phyloP scores from a whole-genome alignment of 2,113 vertebrate species.

The Gadus chalcogrammus region DNA sequence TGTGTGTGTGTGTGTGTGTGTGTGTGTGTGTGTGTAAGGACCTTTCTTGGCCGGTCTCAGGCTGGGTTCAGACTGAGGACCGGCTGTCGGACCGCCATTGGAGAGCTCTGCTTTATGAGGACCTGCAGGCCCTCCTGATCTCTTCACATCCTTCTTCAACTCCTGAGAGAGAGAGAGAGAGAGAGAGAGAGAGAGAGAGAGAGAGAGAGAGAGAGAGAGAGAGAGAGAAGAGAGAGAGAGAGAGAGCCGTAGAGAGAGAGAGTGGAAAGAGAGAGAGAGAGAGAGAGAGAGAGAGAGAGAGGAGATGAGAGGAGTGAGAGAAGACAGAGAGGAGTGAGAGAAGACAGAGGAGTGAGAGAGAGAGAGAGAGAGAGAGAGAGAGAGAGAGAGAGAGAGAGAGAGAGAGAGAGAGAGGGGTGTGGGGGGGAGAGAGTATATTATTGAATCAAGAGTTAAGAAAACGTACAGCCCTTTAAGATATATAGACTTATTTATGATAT shows the following conservation, averaged over 20 bases:
- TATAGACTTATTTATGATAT: too few relatives aligned
- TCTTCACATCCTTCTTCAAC: conserved; percentile 91
- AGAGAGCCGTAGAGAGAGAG: too few relatives aligned
- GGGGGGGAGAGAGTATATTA: too few relatives aligned
- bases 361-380: too few relatives aligned
- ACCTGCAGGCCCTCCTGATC: conserved; percentile 73
- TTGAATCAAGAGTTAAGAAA: background rate
- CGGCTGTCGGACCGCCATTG: conserved; percentile 78
- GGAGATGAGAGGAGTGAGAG: background rate
- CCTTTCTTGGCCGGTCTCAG: conserved; percentile 87
- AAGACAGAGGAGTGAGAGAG: too few relatives aligned
- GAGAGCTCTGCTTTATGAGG: conserved; percentile 81
- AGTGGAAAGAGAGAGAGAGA: background rate
- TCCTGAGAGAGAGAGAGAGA: conserved; percentile 69
- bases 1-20: background rate
- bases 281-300: background rate
- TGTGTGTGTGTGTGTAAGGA: conserved; percentile 48
- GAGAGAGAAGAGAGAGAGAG: background rate
- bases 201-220: background rate
- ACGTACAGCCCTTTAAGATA: background rate
- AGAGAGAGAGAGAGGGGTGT: too few relatives aligned
- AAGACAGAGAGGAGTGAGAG: background rate
- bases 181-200: background rate
- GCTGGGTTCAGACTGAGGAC: conserved; percentile 83
- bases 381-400: too few relatives aligned